phyloP scores from a whole-genome alignment of 2,888 invertebrate genomes.

The Aleiodes testaceus region DNA sequence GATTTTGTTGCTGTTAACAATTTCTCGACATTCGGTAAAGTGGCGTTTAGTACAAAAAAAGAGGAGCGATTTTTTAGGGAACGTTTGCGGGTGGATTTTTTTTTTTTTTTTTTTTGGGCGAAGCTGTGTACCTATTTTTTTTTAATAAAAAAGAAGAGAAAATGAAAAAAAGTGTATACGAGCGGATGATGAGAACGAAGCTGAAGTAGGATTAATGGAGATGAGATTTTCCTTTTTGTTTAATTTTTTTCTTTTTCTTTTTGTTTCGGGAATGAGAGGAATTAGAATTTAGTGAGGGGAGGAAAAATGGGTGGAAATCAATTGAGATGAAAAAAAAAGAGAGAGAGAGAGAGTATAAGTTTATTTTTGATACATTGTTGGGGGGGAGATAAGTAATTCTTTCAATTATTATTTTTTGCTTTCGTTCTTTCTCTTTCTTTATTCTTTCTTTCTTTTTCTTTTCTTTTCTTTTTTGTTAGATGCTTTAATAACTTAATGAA shows the following conservation, averaged over 20 bases:
- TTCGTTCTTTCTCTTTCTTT: conserved; percentile 25
- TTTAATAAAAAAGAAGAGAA: conserved; percentile 41
- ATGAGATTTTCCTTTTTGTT: conserved; percentile 17
- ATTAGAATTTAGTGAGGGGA: conserved; percentile 45
- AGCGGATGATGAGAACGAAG: conserved; percentile 51
- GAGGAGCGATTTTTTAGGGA: conserved; percentile 28
- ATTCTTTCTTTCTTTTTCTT: conserved; percentile 9
- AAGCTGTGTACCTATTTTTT: conserved; percentile 46
- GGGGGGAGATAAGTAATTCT: conserved; percentile 66
- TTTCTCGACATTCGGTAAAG: conserved; percentile 47
- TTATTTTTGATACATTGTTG: conserved; percentile 73
- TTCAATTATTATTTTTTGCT: conserved; percentile 61
- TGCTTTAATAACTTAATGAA: conserved; percentile 71
- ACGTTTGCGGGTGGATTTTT: conserved; percentile 50
- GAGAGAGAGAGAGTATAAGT: conserved; percentile 69
- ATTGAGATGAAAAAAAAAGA: conserved; percentile 53
- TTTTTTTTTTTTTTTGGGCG: conserved; percentile 48
- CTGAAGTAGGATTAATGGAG: conserved; percentile 42
- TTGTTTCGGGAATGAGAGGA: conserved; percentile 42
- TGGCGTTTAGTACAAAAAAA: conserved; percentile 50
- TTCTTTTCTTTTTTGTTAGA: conserved; percentile 65
- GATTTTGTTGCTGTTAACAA: conserved; percentile 29
- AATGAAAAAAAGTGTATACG: conserved; percentile 42
- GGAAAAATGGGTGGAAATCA: conserved; percentile 49
- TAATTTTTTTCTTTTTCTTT: conserved; percentile 35